Evolutionary conservation across 2,888 invertebrate genomes (phyloP).

Genomic region (Parnassius smintheus): DNA sequence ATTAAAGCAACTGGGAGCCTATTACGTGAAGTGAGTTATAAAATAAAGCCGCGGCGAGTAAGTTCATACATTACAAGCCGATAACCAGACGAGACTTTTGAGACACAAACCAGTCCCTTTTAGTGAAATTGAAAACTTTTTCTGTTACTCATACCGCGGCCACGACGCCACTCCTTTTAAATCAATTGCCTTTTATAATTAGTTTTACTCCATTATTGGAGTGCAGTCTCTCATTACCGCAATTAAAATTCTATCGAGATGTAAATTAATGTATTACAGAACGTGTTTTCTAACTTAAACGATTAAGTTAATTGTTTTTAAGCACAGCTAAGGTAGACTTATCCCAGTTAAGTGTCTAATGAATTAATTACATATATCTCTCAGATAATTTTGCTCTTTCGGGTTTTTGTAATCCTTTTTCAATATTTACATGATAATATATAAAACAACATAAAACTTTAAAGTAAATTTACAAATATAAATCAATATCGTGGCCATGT

Average conservation of each 20-base stretch:
- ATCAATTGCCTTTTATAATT: slow-evolving; percentile 81
- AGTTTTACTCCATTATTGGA: slow-evolving; percentile 74
- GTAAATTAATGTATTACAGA: slow-evolving; percentile 67
- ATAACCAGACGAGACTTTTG: slow-evolving; percentile 81
- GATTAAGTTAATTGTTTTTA: slow-evolving; percentile 57
- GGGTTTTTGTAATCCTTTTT: not conserved
- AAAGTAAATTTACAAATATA: slow-evolving; percentile 44
- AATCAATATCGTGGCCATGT: slow-evolving; percentile 35
- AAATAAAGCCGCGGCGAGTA: slow-evolving; percentile 75
- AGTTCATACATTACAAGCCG: slow-evolving; percentile 81
- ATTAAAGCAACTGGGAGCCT: slow-evolving; percentile 70
- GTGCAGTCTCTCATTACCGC: slow-evolving; percentile 73
- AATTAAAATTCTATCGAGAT: slow-evolving; percentile 76
- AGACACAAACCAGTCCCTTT: slow-evolving; percentile 82
- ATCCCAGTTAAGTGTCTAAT: slow-evolving; percentile 15
- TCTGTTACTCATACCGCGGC: slow-evolving; percentile 78
- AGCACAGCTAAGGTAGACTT: slow-evolving; percentile 30
- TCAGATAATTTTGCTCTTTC: slow-evolving; percentile 7
- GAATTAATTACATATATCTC: slow-evolving; percentile 13
- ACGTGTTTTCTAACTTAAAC: slow-evolving; percentile 63
- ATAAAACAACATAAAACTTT: slow-evolving; percentile 7
- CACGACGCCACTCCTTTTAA: slow-evolving; percentile 76
- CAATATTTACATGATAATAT: not conserved
- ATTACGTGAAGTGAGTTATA: slow-evolving; percentile 80
- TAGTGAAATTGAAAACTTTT: slow-evolving; percentile 82